phyloP scores from a whole-genome alignment of 2,888 invertebrate species.

The Liodrosophila aerea region DNA sequence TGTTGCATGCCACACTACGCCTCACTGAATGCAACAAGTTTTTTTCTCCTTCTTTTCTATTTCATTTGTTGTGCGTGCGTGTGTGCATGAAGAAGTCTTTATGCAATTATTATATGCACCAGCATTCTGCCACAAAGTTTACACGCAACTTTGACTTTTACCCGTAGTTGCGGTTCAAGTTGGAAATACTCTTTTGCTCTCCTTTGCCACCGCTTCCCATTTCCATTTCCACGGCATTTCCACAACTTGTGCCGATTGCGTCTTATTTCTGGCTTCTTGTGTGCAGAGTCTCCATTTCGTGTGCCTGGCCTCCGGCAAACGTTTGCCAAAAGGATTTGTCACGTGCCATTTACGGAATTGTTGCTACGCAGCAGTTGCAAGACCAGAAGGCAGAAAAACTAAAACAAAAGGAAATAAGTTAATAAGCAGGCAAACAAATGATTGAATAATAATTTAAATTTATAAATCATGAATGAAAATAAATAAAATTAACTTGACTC shows the following conservation, averaged over 20 bases:
- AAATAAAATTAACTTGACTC: too few species aligned
- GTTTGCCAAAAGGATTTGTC: conserved; percentile 43
- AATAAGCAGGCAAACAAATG: not conserved
- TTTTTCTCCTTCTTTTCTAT: conserved; percentile 17
- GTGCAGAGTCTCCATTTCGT: conserved; percentile 47
- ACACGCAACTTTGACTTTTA: conserved; percentile 56
- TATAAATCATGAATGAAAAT: too few species aligned
- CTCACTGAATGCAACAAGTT: conserved; percentile 53
- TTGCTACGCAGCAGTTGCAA: too few species aligned
- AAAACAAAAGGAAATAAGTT: conserved; percentile 1
- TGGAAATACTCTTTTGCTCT: conserved; percentile 22
- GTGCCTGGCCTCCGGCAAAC: conserved; percentile 30
- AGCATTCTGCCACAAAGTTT: conserved; percentile 46
- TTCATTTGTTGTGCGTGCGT: too few species aligned
- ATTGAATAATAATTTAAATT: too few species aligned
- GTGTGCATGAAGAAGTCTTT: too few species aligned
- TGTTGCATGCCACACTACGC: conserved; percentile 7
- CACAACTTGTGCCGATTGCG: not conserved
- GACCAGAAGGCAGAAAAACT: not conserved
- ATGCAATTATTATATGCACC: conserved; percentile 58
- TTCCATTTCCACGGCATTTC: not conserved
- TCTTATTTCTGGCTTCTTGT: conserved; percentile 20
- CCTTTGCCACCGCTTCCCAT: not conserved
- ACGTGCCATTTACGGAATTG: conserved; percentile 45
- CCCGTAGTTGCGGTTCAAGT: conserved; percentile 27